These are phyloP conservation scores for Sesia bembeciformis DNA, from an alignment of 2,888 invertebrate species.

Conservation along the genomic window DNA sequence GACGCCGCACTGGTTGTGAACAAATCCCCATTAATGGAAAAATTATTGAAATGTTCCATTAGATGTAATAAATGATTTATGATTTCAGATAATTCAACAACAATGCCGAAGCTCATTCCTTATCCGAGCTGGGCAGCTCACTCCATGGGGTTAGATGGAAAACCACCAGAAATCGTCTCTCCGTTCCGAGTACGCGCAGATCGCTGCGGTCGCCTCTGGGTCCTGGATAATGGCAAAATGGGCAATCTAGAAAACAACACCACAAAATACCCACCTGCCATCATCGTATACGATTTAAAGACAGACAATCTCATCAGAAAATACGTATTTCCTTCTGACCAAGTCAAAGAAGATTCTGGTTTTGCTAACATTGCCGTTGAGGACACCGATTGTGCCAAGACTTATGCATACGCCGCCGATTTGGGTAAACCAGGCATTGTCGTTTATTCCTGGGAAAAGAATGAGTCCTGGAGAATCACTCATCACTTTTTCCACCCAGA, in stretches of 20 bases:
- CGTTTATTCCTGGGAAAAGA: slow-evolving; percentile 83
- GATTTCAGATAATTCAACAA: slow-evolving; percentile 76
- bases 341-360: slow-evolving; percentile 78
- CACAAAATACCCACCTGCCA: slow-evolving; percentile 73
- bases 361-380: slow-evolving; percentile 87
- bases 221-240: slow-evolving; percentile 82
- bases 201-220: slow-evolving; percentile 85
- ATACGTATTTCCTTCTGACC: slow-evolving; percentile 77
- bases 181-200: slow-evolving; percentile 84
- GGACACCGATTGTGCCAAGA: slow-evolving; percentile 81
- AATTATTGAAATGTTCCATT: no score
- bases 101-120: slow-evolving; percentile 81
- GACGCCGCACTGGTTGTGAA: no score
- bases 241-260: slow-evolving; percentile 70
- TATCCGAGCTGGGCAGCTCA: slow-evolving; percentile 88
- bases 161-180: slow-evolving; percentile 80
- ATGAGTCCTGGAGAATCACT: slow-evolving; percentile 82
- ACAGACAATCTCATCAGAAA: slow-evolving; percentile 81
- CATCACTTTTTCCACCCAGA: slow-evolving; percentile 82
- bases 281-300: slow-evolving; percentile 82
- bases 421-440: slow-evolving; percentile 80
- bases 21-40: no score
- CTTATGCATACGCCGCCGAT: slow-evolving; percentile 83
- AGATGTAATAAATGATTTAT: slow-evolving; percentile 3
- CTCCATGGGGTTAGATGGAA: slow-evolving; percentile 61